Evolutionary conservation across 1,140 invertebrate genomes (phyloP).

Genomic region (Zaprionus camerounensis): DNA sequence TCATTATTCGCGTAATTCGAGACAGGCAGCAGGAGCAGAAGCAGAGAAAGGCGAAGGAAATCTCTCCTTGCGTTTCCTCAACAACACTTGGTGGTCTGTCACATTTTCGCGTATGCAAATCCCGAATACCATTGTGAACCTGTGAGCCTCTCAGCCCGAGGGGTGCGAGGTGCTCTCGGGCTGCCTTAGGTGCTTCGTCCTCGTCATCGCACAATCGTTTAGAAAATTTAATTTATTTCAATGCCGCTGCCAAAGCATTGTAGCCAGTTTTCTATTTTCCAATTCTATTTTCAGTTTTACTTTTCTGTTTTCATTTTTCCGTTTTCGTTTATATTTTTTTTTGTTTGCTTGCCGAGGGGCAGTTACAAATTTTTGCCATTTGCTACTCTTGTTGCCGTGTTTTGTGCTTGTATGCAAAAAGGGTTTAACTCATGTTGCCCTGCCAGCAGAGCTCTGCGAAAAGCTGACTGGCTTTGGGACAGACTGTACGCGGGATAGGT

Average conservation of each 20-base stretch:
- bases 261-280: conserved; percentile 71
- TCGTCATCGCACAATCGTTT: conserved; percentile 69
- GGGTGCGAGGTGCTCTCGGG: conserved; percentile 21
- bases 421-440: conserved; percentile 53
- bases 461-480: conserved; percentile 25
- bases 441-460: conserved; percentile 23
- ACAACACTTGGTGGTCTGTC: conserved; percentile 48
- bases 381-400: conserved; percentile 59
- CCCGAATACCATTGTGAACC: conserved; percentile 68
- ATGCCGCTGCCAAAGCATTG: conserved; percentile 47
- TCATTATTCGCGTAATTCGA: conserved; percentile 70
- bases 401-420: conserved; percentile 52
- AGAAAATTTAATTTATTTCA: conserved; percentile 82
- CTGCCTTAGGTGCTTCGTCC: conserved; percentile 47
- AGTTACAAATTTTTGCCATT: conserved; percentile 59
- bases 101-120: conserved; percentile 78
- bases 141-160: conserved; percentile 42
- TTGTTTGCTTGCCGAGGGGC: conserved; percentile 61
- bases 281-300: conserved; percentile 69
- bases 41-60: conserved; percentile 49
- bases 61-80: conserved; percentile 49
- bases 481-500: conserved; percentile 35
- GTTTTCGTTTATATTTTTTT: conserved; percentile 41
- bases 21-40: conserved; percentile 42
- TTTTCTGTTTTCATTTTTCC: conserved; percentile 51